Evolutionary conservation across 1,140 invertebrate genomes (phyloP).

Genomic region (Drosophila lini): DNA sequence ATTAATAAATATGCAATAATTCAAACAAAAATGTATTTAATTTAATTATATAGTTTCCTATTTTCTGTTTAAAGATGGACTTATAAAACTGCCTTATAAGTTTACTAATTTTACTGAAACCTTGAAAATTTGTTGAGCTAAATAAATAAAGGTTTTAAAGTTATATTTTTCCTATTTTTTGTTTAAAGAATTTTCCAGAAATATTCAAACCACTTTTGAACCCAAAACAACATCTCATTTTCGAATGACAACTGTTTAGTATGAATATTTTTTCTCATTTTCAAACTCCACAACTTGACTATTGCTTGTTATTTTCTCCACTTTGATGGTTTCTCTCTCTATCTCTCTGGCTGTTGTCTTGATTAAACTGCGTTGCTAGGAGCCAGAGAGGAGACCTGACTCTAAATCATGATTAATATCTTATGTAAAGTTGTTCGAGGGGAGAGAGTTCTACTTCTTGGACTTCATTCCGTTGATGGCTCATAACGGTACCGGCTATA

Average conservation of each 20-base stretch:
- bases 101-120: no score
- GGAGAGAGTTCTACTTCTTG: conserved; percentile 20
- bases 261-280: background rate
- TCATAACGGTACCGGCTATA: conserved; percentile 36
- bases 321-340: conserved; percentile 30
- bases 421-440: conserved; percentile 26
- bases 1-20: no score
- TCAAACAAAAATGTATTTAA: no score
- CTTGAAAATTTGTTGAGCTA: no score
- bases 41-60: no score
- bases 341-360: conserved; percentile 21
- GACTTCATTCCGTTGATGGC: conserved; percentile 44
- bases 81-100: no score
- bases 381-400: background rate
- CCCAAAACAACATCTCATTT: background rate
- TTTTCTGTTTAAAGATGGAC: no score
- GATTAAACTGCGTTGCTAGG: conserved; percentile 35
- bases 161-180: background rate
- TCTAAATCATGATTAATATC: conserved; percentile 53
- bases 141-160: no score
- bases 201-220: background rate
- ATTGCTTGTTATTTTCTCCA: conserved; percentile 21
- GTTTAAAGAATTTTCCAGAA: background rate
- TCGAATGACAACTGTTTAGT: background rate
- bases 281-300: background rate